Conservation (phyloP, 2,113 vertebrate species). For the Myiozetetes cayanensis region DNA sequence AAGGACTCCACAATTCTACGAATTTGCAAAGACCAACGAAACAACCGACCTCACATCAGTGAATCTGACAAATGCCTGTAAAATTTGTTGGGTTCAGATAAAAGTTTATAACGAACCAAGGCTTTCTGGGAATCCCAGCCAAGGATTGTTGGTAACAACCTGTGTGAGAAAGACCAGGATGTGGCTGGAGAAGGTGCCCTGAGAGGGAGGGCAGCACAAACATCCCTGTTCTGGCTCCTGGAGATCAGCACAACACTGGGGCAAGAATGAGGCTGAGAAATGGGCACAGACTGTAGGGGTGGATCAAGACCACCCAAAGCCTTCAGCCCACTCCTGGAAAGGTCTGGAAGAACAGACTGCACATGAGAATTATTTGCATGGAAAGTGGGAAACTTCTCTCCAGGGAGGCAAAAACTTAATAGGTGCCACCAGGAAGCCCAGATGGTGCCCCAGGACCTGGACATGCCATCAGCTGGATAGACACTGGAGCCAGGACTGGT, state of each 20-base stretch:
- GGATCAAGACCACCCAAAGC: neutral
- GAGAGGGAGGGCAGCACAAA: neutral
- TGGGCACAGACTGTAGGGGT: neutral
- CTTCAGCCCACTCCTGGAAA: neutral
- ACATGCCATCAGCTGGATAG: accelerated
- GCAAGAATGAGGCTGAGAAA: neutral
- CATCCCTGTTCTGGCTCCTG: neutral
- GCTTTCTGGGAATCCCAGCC: neutral
- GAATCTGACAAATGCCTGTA: accelerated
- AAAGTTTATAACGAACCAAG: neutral
- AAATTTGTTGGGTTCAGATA: neutral
- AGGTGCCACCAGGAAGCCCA: neutral
- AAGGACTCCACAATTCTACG: neutral
- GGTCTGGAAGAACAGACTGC: neutral
- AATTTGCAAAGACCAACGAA: neutral
- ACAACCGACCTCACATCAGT: neutral
- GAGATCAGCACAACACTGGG: neutral
- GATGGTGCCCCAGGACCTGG: neutral
- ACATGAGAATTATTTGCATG: neutral
- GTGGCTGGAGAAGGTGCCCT: neutral
- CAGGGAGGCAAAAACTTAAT: neutral
- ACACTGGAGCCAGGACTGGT: neutral
- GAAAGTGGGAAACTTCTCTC: neutral
- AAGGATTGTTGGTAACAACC: neutral
- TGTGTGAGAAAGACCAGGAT: too few species aligned